These are phyloP conservation scores for Odontocerum albicorne DNA, from an alignment of 2,888 invertebrate species.

Conservation along the genomic window DNA sequence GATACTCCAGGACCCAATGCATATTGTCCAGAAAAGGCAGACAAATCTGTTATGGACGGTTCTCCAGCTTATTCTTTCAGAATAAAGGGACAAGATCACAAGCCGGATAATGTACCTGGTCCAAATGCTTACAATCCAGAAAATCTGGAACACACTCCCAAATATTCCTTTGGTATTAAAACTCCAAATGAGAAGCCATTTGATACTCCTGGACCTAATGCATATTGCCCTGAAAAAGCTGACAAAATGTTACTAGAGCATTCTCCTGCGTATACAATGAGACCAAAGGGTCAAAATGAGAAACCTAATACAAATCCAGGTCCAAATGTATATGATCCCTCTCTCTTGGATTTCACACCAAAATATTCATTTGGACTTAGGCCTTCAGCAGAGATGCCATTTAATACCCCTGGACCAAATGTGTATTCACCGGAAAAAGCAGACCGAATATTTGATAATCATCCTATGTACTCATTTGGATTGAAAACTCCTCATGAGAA, in stretches of 20 bases:
- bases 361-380: constrained; percentile 65
- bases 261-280: constrained; percentile 73
- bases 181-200: constrained; percentile 57
- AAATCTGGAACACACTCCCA: constrained; percentile 62
- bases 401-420: constrained; percentile 63
- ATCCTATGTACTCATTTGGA: constrained; percentile 56
- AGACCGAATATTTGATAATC: constrained; percentile 58
- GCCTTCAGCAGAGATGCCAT: constrained; percentile 54
- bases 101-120: constrained; percentile 49
- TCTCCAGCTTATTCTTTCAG: constrained; percentile 58
- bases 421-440: constrained; percentile 58
- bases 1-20: constrained; percentile 62
- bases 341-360: constrained; percentile 60
- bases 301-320: constrained; percentile 68
- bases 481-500: constrained; percentile 47
- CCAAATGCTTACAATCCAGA: constrained; percentile 61
- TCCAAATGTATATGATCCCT: constrained; percentile 65
- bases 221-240: constrained; percentile 62
- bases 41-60: constrained; percentile 50
- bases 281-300: constrained; percentile 64
- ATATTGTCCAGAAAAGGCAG: constrained; percentile 41
- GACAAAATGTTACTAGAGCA: constrained; percentile 60
- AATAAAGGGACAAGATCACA: constrained; percentile 45
- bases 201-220: constrained; percentile 64
- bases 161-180: constrained; percentile 71